A percentile compares a stretch with the other conserved stretches of the same genome.
These are phyloP conservation scores for Adelphocoris suturalis DNA, from an alignment of 2,888 invertebrate genomes.

Conservation along the genomic window DNA sequence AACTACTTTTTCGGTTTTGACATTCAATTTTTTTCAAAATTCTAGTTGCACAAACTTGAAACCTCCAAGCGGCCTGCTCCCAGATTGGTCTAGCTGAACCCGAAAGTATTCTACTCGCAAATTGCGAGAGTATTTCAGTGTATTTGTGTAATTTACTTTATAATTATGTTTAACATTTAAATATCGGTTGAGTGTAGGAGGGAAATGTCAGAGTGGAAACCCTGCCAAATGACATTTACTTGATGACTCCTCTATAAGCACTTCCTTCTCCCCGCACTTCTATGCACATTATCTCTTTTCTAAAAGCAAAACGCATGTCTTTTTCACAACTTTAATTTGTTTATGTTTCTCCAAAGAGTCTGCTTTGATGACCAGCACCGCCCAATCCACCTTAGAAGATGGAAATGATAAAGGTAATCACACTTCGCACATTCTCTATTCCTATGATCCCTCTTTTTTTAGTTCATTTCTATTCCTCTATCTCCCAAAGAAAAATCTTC, in stretches of 20 bases:
- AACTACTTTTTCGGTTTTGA: too few species aligned
- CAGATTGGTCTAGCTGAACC: too few species aligned
- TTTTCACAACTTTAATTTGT: constrained; percentile 72
- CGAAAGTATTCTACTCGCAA: not conserved
- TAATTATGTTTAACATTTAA: constrained; percentile 68
- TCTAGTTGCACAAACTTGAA: too few species aligned
- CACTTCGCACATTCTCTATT: constrained; percentile 63
- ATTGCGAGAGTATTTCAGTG: not conserved
- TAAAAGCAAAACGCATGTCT: constrained; percentile 56
- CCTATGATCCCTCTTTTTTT: constrained; percentile 32
- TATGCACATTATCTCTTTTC: constrained; percentile 68
- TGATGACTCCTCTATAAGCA: constrained; percentile 64
- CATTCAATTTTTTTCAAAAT: too few species aligned
- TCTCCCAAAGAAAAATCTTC: constrained; percentile 49
- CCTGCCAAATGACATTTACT: constrained; percentile 68
- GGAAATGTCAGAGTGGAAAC: constrained; percentile 63
- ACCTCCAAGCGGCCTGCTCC: too few species aligned
- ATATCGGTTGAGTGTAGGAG: constrained; percentile 53
- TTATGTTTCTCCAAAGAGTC: constrained; percentile 73
- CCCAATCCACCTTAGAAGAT: constrained; percentile 72
- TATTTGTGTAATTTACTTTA: constrained; percentile 43
- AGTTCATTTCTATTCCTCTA: not conserved
- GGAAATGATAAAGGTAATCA: constrained; percentile 72
- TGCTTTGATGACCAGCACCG: constrained; percentile 74
- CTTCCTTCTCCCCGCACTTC: constrained; percentile 58